Evolutionary conservation across 1,140 invertebrate species (phyloP).

Genomic region (Eufriesea mexicana): DNA sequence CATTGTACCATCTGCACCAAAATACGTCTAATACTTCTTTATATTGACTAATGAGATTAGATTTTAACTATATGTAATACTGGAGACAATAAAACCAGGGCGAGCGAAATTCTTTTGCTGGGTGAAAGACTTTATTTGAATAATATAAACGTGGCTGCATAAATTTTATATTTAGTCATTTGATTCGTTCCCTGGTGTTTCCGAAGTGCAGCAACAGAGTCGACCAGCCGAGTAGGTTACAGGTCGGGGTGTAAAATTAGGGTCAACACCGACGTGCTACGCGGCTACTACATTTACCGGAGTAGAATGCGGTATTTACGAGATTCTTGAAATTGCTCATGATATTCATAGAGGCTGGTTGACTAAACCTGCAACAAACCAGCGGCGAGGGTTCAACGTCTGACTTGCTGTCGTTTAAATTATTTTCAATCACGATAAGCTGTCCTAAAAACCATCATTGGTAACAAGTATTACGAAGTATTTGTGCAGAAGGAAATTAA

Average conservation of each 20-base stretch:
- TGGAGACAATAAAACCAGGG: no score
- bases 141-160: not conserved
- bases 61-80: no score
- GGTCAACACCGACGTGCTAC: conserved; percentile 12
- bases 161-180: not conserved
- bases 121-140: no score
- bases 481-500: no score
- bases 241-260: conserved; percentile 28
- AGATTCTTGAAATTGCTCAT: conserved; percentile 24
- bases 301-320: conserved; percentile 9
- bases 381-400: not conserved
- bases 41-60: no score
- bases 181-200: not conserved
- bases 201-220: not conserved
- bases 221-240: not conserved
- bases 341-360: conserved; percentile 12
- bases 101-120: no score
- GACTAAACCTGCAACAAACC: not conserved
- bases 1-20: no score
- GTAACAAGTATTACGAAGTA: no score
- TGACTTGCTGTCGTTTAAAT: not conserved
- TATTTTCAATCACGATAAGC: no score
- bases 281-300: conserved; percentile 9
- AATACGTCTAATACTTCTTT: no score
- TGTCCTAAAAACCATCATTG: no score